A percentile compares a stretch with the other conserved stretches of the same genome.
These are phyloP conservation scores for Pogona vitticeps DNA, from an alignment of 2,113 vertebrate genomes.

Conservation along the genomic window DNA sequence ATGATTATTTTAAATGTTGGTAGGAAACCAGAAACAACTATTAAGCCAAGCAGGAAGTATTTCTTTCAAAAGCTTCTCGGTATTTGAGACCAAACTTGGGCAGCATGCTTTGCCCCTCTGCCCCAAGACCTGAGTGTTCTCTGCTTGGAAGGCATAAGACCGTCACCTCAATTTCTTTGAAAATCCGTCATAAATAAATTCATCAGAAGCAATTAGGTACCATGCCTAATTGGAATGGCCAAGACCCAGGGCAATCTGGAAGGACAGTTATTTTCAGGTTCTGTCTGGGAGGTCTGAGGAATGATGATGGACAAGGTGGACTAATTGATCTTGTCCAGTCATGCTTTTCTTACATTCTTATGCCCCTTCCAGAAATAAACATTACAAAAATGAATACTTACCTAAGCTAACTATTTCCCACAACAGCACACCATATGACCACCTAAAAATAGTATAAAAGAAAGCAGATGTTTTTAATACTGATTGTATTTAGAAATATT, in stretches of 20 bases:
- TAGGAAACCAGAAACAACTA: too few species aligned
- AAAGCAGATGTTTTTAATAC: slow-evolving; percentile 17
- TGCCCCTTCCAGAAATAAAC: neutral
- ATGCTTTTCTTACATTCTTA: too few species aligned
- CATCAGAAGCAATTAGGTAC: neutral
- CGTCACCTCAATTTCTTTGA: neutral
- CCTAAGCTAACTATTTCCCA: slow-evolving; percentile 92
- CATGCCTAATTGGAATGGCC: neutral
- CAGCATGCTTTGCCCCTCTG: too few species aligned
- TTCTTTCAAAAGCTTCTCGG: too few species aligned
- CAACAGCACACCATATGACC: slow-evolving; percentile 87
- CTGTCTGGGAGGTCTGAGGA: neutral
- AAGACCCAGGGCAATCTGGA: neutral
- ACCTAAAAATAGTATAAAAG: slow-evolving; percentile 70
- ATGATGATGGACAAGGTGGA: neutral
- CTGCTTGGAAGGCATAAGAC: neutral
- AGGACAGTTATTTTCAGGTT: neutral
- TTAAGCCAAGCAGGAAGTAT: too few species aligned
- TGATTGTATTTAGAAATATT: neutral
- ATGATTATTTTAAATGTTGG: too few species aligned
- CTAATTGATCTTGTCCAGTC: neutral
- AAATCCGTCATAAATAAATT: neutral
- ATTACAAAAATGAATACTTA: slow-evolving; percentile 65
- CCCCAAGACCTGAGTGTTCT: too few species aligned
- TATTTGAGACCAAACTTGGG: too few species aligned